Evolutionary conservation across 2,888 invertebrate species (phyloP).

Genomic region (Lepidocyrtoides sp.): DNA sequence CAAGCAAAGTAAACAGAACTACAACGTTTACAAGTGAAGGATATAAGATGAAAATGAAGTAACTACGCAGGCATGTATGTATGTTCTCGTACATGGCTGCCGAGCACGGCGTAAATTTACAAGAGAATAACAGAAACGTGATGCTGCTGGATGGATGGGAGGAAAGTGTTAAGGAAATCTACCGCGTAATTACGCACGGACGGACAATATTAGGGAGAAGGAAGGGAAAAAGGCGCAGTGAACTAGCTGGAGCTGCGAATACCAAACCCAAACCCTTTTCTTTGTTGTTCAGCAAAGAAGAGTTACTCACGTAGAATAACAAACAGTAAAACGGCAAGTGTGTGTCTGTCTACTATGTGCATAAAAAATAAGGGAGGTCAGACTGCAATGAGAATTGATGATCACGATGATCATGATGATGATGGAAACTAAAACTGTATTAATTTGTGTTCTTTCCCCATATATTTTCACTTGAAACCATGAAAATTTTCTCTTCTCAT

Average conservation of each 20-base stretch:
- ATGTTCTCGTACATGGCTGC: too few species aligned
- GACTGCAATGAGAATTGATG: slow-evolving; percentile 39
- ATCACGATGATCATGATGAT: slow-evolving; percentile 44
- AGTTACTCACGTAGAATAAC: slow-evolving; percentile 43
- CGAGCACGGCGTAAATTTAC: not conserved
- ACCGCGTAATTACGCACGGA: slow-evolving; percentile 76
- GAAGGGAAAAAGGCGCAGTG: slow-evolving; percentile 41
- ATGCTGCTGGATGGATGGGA: slow-evolving; percentile 16
- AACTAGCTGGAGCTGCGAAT: slow-evolving; percentile 12
- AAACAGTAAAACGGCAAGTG: slow-evolving; percentile 12
- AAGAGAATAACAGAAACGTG: slow-evolving; percentile 22
- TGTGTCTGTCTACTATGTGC: not conserved
- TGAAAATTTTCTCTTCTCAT: slow-evolving; percentile 43
- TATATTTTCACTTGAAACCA: slow-evolving; percentile 44
- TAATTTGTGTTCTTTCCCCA: slow-evolving; percentile 68
- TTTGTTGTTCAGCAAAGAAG: slow-evolving; percentile 29
- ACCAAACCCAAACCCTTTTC: slow-evolving; percentile 40
- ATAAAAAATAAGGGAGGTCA: slow-evolving; percentile 25
- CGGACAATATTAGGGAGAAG: slow-evolving; percentile 59
- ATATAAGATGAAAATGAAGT: too few species aligned
- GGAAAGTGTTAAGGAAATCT: slow-evolving; percentile 74
- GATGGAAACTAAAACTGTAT: slow-evolving; percentile 70
- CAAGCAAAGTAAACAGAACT: not conserved
- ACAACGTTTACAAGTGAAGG: not conserved
- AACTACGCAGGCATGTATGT: too few species aligned